phyloP scores from a whole-genome alignment of 1,140 invertebrate species.

The Ephestia elutella region DNA sequence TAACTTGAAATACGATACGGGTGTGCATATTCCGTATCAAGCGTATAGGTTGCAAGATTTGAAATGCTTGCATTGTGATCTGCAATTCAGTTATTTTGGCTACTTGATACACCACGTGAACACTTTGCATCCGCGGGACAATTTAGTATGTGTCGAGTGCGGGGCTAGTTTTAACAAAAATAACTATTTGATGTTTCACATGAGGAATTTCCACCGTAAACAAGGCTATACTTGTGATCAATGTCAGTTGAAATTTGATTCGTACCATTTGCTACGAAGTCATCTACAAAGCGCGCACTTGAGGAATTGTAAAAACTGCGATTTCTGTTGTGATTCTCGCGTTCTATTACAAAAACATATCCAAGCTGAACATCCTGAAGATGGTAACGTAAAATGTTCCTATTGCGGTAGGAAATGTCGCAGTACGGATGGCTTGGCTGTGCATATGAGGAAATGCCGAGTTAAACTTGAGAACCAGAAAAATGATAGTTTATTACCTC shows the following conservation, averaged over 20 bases:
- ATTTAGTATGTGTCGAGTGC: constrained; percentile 5
- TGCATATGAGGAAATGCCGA: background rate
- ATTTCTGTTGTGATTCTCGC: background rate
- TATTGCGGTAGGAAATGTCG: constrained; percentile 59
- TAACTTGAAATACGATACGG: constrained; percentile 11
- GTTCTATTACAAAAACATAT: background rate
- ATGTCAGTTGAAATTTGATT: background rate
- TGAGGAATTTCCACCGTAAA: background rate
- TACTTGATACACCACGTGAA: constrained; percentile 13
- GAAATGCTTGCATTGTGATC: constrained; percentile 12
- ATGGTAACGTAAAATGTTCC: constrained; percentile 53
- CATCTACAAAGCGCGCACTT: background rate
- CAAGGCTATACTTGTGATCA: background rate
- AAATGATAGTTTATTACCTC: background rate
- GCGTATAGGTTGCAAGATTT: constrained; percentile 10
- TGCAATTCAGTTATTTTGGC: constrained; percentile 6
- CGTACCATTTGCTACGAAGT: background rate
- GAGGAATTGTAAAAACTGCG: background rate
- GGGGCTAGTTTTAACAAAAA: background rate
- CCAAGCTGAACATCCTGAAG: background rate
- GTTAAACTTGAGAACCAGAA: background rate
- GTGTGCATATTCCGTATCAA: constrained; percentile 6
- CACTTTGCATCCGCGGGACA: constrained; percentile 8
- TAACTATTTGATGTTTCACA: background rate
- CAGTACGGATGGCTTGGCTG: background rate